Percentiles rank a stretch among this genome's conserved stretches.
Conservation (phyloP, 1,140 invertebrate genomes). For the Oedothorax gibbosus region DNA sequence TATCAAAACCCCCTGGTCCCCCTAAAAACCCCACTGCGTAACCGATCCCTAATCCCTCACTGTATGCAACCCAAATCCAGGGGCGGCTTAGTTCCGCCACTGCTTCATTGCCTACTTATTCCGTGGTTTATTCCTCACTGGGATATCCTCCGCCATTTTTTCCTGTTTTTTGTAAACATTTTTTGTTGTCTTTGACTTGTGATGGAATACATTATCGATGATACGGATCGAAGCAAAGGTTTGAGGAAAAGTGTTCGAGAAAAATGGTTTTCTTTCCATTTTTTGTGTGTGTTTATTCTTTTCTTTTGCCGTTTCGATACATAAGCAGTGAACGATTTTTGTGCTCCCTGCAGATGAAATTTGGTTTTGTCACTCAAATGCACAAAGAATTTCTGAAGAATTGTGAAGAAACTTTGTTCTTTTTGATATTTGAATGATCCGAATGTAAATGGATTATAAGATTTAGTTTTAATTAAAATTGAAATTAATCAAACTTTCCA, state of each 20-base stretch:
- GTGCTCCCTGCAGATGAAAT: no score
- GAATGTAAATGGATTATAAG: no score
- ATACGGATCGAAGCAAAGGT: slow-evolving; percentile 8
- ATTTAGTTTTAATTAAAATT: no score
- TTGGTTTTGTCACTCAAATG: no score
- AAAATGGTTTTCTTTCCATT: background rate
- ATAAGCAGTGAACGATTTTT: no score
- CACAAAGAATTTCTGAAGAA: no score
- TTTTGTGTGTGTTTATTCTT: no score
- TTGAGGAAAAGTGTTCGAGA: background rate
- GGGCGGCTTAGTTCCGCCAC: slow-evolving; percentile 53
- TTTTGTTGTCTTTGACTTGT: slow-evolving; percentile 43
- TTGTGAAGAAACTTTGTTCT: no score
- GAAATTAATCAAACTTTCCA: no score
- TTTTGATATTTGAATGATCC: no score
- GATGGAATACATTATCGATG: slow-evolving; percentile 46
- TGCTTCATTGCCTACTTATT: slow-evolving; percentile 59
- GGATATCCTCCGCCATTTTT: slow-evolving; percentile 25
- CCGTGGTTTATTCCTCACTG: slow-evolving; percentile 37
- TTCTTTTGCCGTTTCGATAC: no score
- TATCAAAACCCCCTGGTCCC: slow-evolving; percentile 16
- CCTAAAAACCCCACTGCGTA: slow-evolving; percentile 15
- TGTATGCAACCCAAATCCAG: slow-evolving; percentile 41
- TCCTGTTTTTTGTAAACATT: background rate
- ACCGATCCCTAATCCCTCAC: slow-evolving; percentile 48